Evolutionary conservation across 2,113 vertebrate species (phyloP).

Genomic region (Brachirus orientalis): DNA sequence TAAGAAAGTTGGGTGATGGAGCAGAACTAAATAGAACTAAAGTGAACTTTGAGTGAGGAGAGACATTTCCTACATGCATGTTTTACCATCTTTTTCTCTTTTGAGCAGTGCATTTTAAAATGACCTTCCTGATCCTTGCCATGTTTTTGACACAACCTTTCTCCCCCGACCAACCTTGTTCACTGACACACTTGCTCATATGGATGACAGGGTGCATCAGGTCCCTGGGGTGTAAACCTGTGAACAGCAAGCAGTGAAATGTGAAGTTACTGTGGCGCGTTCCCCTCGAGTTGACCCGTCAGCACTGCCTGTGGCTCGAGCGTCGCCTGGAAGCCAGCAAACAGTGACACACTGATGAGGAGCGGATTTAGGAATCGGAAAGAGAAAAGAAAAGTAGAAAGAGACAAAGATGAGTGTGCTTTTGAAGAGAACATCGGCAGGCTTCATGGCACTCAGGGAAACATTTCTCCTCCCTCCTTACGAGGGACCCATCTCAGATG

Average conservation of each 20-base stretch:
- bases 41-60: not conserved
- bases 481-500: constrained; percentile 67
- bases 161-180: constrained; percentile 2
- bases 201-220: constrained; percentile 12
- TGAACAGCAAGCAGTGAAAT: constrained; percentile 36
- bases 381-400: constrained; percentile 22
- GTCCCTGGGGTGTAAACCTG: constrained; percentile 30
- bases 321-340: constrained; percentile 31
- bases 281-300: constrained; percentile 52
- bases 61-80: not conserved
- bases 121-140: constrained; percentile 23
- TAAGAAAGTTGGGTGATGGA: not conserved
- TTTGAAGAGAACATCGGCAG: constrained; percentile 73
- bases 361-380: constrained; percentile 32
- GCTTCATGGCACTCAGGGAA: constrained; percentile 50
- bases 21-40: not conserved
- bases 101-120: not conserved
- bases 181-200: constrained; percentile 27
- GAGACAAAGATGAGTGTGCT: constrained; percentile 35
- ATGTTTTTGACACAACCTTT: constrained; percentile 20
- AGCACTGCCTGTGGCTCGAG: constrained; percentile 6
- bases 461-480: constrained; percentile 49
- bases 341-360: not conserved
- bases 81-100: not conserved
- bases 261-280: constrained; percentile 28